Evolutionary conservation across 2,113 vertebrate genomes (phyloP), one percentile per base, ranked within the genome.

Genomic region (Paedocypris sp.): DNA sequence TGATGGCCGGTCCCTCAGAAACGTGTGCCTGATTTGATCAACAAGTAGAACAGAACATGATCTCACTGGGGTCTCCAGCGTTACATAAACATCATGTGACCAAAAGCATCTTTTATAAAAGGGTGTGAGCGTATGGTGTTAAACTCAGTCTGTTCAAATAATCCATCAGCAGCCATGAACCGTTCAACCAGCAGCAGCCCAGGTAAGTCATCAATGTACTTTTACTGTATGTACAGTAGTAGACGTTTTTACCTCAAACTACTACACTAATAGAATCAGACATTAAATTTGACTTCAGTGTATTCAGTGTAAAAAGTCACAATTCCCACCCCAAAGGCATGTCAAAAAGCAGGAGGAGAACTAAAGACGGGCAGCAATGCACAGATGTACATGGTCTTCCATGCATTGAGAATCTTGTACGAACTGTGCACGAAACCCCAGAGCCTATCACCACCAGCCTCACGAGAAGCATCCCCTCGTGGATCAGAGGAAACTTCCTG

Each of bases 401-500:
- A 0, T 86, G 83, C 69, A 85, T 94, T n/a, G 80, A 85, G 0
- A 82, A 85, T 2, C 64, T 94, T 1, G 48, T 90, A 33, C 69
- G 69, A 49, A 87, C 82, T 0, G 86, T 86, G 45, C 78, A 89
- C 31, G 91, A 95, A 36, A 89, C 71, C 0, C 83, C 81, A 0
- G 65, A 83, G 2, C 71, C 78, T 20, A 72, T 91, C 41, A 33
- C 53, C 50, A 86, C 86, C 1, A 47, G 2, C 16, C 62, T 91
- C 48, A 79, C 19, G 8, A 91, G 92, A 16, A 70, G 64, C 0
- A 79, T 95, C 67, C 91, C 91, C 12, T 8, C 72, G 1, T 95
- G 92, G 91, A 86, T 97, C 64, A 74, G 70, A 1, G 92, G 91
- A 2, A 88, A 38, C 23, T 77, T 95, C 2, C 72, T 94, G 68